Conservation (phyloP, 2,113 vertebrate genomes). For the Perca schrenkii region DNA sequence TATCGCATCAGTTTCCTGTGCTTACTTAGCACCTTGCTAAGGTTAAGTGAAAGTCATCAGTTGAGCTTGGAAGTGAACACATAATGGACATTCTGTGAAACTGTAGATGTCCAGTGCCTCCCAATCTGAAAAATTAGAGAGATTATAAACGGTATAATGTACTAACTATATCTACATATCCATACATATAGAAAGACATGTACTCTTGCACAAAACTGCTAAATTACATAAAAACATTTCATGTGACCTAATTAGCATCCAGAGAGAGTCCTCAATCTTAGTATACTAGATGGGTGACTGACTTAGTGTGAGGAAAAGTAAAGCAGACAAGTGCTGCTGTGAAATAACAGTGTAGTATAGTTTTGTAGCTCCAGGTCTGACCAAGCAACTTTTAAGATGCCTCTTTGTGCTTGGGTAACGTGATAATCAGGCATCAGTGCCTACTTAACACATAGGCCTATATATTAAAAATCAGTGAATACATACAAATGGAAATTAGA, state of each 20-base stretch:
- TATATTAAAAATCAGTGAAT: not conserved
- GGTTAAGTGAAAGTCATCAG: not conserved
- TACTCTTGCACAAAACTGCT: not conserved
- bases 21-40: not conserved
- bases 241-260: not conserved
- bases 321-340: not conserved
- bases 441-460: not conserved
- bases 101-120: not conserved
- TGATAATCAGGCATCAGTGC: not conserved
- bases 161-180: not conserved
- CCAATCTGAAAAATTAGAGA: not conserved
- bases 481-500: not conserved
- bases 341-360: not conserved
- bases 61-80: not conserved
- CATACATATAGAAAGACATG: not conserved
- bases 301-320: not conserved
- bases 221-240: not conserved
- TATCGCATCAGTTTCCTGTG: conserved; percentile 48
- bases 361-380: not conserved
- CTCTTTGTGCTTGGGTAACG: not conserved
- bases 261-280: not conserved
- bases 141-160: not conserved
- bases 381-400: not conserved
- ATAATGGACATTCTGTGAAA: not conserved
- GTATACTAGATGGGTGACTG: not conserved